phyloP scores from a whole-genome alignment of 2,797 vertebrate genomes.

The Simalia tracyae region DNA sequence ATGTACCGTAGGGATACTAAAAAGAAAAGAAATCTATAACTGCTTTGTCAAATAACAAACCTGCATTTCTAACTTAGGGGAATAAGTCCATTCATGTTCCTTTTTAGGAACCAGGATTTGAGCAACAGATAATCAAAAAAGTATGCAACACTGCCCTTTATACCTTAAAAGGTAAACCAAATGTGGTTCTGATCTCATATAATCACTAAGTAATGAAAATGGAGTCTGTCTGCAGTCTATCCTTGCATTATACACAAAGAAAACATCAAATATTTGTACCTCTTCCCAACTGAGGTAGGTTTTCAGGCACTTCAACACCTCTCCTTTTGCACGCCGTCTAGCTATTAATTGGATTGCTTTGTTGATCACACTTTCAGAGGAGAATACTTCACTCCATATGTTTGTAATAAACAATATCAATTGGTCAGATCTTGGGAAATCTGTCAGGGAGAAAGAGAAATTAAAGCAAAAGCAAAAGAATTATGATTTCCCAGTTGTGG shows the following conservation, averaged over 20 bases:
- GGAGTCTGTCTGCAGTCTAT: background rate
- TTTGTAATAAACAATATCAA: slow-evolving; percentile 87
- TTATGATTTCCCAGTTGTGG: background rate
- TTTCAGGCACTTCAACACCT: slow-evolving; percentile 77
- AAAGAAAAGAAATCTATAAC: background rate
- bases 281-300: slow-evolving; percentile 89
- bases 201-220: rapidly evolving
- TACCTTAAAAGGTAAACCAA: background rate
- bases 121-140: background rate
- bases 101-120: background rate
- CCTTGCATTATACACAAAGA: background rate
- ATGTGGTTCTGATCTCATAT: slow-evolving; percentile 9
- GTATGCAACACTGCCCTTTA: background rate
- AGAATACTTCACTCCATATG: slow-evolving; percentile 86
- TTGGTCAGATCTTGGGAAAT: slow-evolving; percentile 84
- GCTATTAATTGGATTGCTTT: slow-evolving; percentile 86
- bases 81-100: background rate
- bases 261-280: slow-evolving; percentile 70
- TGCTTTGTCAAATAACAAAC: background rate
- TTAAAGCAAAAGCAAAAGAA: background rate
- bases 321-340: slow-evolving; percentile 77
- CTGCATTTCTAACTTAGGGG: background rate
- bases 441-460: slow-evolving; percentile 69
- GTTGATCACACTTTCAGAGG: slow-evolving; percentile 78
- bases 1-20: background rate